A percentile compares a stretch with the other conserved stretches of the same genome.
phyloP scores from a whole-genome alignment of 30 jellyfish, hydroid and myxozoan species.

The Turritopsis dohrnii region DNA sequence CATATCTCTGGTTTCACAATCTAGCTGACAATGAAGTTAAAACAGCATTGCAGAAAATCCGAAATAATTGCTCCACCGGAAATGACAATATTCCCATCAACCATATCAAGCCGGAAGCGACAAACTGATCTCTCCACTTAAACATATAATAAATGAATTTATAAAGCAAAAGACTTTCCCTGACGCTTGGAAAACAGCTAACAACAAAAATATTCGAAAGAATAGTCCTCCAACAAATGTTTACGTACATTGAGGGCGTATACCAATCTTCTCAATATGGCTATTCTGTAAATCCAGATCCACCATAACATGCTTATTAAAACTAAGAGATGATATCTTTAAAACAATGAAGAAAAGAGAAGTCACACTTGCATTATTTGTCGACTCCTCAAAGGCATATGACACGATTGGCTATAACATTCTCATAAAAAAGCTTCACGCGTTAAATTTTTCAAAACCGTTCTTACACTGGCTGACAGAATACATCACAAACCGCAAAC shows the following conservation, averaged over 20 bases:
- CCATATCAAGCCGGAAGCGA: not conserved
- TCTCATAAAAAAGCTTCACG: not conserved
- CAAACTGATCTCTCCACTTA: not conserved
- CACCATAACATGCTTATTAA: not conserved
- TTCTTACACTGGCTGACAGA: not conserved
- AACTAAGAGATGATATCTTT: not conserved
- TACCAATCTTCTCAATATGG: not conserved
- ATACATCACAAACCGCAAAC: not conserved
- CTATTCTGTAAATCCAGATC: not conserved
- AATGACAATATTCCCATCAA: not conserved
- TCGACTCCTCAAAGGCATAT: not conserved
- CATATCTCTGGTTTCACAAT: too few relatives aligned
- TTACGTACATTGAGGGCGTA: not conserved
- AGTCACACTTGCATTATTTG: not conserved
- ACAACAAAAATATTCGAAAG: slow-evolving; percentile 29
- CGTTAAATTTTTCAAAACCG: not conserved
- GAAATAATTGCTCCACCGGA: slow-evolving; percentile 2
- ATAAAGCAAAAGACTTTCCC: not conserved
- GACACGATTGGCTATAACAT: not conserved
- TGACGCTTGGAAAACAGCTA: not conserved
- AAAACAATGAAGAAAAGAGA: not conserved
- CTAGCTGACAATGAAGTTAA: slow-evolving; percentile 2
- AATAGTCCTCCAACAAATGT: slow-evolving; percentile 6
- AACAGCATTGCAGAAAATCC: not conserved
- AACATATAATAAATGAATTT: not conserved